Conservation (phyloP, 2,888 invertebrate species). For the Drosophila subquinaria region DNA sequence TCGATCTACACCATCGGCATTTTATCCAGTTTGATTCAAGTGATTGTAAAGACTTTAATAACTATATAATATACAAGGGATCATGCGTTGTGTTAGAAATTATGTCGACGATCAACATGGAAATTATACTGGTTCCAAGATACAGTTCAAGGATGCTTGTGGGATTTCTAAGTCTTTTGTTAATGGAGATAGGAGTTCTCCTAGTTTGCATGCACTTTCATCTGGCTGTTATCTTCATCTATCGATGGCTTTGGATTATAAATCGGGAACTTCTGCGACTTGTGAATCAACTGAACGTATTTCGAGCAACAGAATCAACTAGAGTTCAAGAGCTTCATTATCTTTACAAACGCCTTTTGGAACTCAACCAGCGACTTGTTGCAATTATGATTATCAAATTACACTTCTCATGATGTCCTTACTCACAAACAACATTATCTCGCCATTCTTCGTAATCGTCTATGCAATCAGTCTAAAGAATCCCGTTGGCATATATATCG, state of each 20-base stretch:
- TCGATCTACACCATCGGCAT: conserved; percentile 9
- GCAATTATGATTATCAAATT: conserved; percentile 38
- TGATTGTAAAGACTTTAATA: conserved; percentile 25
- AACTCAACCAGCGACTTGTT: conserved; percentile 22
- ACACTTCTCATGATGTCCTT: conserved; percentile 21
- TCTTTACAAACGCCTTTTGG: conserved; percentile 38
- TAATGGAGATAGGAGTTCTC: conserved; percentile 8
- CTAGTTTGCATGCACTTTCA: conserved; percentile 46
- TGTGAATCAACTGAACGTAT: background rate
- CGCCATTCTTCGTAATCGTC: conserved; percentile 44
- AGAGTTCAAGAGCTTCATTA: conserved; percentile 20
- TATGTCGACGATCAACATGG: conserved; percentile 18
- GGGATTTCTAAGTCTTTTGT: background rate
- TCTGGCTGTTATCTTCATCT: conserved; percentile 40
- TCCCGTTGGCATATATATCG: background rate
- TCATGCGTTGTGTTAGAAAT: conserved; percentile 16
- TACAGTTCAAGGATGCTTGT: background rate
- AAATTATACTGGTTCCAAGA: rapidly evolving
- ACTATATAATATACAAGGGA: conserved; percentile 34
- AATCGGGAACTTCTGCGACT: conserved; percentile 43
- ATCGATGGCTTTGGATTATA: conserved; percentile 50
- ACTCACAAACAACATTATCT: conserved; percentile 44
- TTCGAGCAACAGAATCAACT: rapidly evolving
- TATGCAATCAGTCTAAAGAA: conserved; percentile 29
- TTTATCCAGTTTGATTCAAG: background rate